These are phyloP conservation scores for Montipora foliosa DNA, from an alignment of 64 coral and sea anemone species.

Conservation along the genomic window DNA sequence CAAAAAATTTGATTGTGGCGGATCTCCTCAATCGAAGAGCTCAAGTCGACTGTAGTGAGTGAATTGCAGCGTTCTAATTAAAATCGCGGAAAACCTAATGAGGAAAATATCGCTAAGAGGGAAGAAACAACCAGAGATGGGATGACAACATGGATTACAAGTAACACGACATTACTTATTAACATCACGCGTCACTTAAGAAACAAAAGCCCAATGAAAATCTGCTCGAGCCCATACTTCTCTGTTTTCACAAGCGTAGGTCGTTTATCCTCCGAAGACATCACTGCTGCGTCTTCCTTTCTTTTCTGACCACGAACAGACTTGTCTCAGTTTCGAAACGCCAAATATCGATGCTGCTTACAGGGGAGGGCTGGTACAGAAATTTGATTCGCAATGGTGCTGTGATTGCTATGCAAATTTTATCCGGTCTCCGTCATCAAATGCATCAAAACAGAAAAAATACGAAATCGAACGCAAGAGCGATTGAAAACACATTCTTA, in stretches of 20 bases:
- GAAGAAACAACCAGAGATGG: background rate
- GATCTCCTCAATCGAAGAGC: background rate
- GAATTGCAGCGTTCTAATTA: background rate
- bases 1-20: background rate
- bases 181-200: background rate
- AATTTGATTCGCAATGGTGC: background rate
- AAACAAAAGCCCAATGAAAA: background rate
- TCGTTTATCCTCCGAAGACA: constrained; percentile 30
- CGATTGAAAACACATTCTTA: background rate
- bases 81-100: background rate
- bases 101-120: background rate
- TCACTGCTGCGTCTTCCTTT: background rate
- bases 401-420: constrained; percentile 27
- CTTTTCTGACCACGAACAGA: too few relatives aligned
- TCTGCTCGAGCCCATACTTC: constrained; percentile 8
- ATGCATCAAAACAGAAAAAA: background rate
- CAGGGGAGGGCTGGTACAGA: background rate
- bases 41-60: background rate
- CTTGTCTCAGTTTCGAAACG: background rate
- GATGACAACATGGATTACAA: constrained; percentile 1
- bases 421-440: background rate
- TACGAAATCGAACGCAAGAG: background rate
- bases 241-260: constrained; percentile 28
- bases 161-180: background rate
- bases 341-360: background rate